Evolutionary conservation across 2,113 vertebrate species (phyloP), one percentile per base, ranked within the genome.

Genomic region (Xiphias gladius): DNA sequence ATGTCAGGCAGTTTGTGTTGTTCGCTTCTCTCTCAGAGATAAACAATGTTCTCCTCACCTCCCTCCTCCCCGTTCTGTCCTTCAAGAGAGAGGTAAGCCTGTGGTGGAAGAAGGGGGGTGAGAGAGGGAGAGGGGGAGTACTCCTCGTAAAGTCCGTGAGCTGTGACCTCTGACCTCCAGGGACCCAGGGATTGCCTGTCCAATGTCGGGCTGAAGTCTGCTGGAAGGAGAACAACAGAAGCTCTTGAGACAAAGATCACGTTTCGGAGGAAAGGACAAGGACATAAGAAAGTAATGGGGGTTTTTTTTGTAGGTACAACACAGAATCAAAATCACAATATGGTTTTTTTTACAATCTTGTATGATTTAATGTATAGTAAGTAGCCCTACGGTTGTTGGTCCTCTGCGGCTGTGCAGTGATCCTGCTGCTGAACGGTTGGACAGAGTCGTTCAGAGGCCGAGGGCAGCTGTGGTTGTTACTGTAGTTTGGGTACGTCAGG

Each of bases 41-140:
- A 94, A 75, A 94, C 94, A 48, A 94, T 85, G 76, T 92, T 94
- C 85, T 94, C 94, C 72, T 94, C 94, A 4, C 80, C 89, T 22
- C 59, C 88, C 20, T 94, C 93, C 32, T 94, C 94, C 73, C 89
- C 75, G 8, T 87, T 90, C 80, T 90, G 87, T 80, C 94, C 88
- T 79, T 93, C 91, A 5, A 93, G 89, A 20, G 91, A 91, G 58
- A 94, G 91, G 88, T 94, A 94, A 13, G 92, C 89, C 81, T 94
- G 91, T 0, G 85, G 84, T 4, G 86, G 86, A 0, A 94, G 89
- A 46, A 93, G 91, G 0, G 91, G 92, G 5, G 83, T 84, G 5
- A 94, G 87, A n/a, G 93, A 92, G 37, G 88, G 86, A 2, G 93
- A 90, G 16, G 87, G 82, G 32, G 85, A 69, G 88, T 76, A 62